phyloP scores from a whole-genome alignment of 2,888 invertebrate species.

The Acronicta leporina region DNA sequence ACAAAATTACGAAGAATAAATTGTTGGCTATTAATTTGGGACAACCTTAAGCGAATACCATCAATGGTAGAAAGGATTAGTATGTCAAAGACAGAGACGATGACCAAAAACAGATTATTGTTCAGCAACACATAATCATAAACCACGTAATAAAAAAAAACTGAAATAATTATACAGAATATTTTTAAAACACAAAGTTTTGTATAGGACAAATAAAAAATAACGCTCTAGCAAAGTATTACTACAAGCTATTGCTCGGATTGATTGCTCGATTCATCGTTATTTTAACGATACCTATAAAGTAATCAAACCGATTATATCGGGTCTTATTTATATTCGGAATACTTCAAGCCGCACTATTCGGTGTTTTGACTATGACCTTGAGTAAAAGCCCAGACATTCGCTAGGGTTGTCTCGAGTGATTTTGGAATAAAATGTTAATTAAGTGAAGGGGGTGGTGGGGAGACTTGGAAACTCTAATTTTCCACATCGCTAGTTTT shows the following conservation, averaged over 20 bases:
- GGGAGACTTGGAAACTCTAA: slow-evolving; percentile 22
- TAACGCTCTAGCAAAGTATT: slow-evolving; percentile 10
- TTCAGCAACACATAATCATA: too few species aligned
- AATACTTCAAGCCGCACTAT: slow-evolving; percentile 6
- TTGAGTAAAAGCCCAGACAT: slow-evolving; percentile 28
- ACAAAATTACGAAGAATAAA: too few species aligned
- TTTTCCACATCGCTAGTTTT: slow-evolving; percentile 41
- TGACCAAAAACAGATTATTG: too few species aligned
- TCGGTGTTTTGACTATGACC: slow-evolving; percentile 33
- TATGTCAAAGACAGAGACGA: too few species aligned
- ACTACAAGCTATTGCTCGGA: slow-evolving; percentile 15
- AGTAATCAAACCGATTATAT: slow-evolving; percentile 27
- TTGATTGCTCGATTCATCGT: slow-evolving; percentile 23
- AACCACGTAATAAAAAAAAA: too few species aligned
- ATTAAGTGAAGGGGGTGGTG: slow-evolving; percentile 13
- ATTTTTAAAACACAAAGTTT: too few species aligned
- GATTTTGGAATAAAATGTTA: slow-evolving; percentile 27
- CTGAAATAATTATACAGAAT: too few species aligned
- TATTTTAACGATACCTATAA: slow-evolving; percentile 23
- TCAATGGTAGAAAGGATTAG: too few species aligned
- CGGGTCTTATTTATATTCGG: slow-evolving; percentile 34
- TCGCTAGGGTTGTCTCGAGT: slow-evolving; percentile 21
- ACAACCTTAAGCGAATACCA: too few species aligned
- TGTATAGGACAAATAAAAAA: background rate
- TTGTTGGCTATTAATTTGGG: too few species aligned